These are phyloP conservation scores for Scortum barcoo DNA, from an alignment of 2,113 vertebrate genomes.

Conservation along the genomic window DNA sequence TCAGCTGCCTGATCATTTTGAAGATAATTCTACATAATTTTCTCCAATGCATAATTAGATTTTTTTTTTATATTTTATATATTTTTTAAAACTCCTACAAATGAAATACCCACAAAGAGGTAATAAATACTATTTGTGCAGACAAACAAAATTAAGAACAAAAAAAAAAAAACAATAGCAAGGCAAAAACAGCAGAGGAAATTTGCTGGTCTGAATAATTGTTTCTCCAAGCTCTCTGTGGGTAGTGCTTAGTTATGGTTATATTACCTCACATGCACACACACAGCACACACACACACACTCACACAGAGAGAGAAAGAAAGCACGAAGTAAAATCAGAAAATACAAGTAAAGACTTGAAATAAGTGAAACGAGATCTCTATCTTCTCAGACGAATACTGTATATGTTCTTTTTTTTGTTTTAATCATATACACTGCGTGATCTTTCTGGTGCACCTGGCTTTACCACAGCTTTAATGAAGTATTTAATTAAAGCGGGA, in stretches of 20 bases:
- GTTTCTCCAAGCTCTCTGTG: conserved; percentile 19
- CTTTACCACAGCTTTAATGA: conserved; percentile 22
- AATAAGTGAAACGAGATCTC: background rate
- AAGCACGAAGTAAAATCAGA: background rate
- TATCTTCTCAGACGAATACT: background rate
- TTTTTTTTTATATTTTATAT: too few relatives aligned
- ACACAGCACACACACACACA: background rate
- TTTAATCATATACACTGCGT: background rate
- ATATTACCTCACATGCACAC: background rate
- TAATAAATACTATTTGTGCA: background rate
- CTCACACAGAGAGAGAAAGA: background rate
- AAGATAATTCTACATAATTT: conserved; percentile 6
- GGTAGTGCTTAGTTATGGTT: conserved; percentile 6
- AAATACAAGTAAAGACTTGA: background rate
- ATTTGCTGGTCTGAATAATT: conserved; percentile 20
- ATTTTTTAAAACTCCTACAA: background rate
- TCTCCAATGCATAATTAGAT: background rate
- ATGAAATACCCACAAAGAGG: background rate
- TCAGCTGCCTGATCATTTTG: conserved; percentile 5
- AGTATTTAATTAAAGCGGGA: conserved; percentile 15
- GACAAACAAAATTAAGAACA: background rate
- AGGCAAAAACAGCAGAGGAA: background rate
- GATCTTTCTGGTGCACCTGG: conserved; percentile 30
- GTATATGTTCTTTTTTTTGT: background rate
- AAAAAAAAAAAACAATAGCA: background rate